Base-by-base conservation (phyloP, 2,888 invertebrate genomes). In the Pterostichus niger region DNA sequence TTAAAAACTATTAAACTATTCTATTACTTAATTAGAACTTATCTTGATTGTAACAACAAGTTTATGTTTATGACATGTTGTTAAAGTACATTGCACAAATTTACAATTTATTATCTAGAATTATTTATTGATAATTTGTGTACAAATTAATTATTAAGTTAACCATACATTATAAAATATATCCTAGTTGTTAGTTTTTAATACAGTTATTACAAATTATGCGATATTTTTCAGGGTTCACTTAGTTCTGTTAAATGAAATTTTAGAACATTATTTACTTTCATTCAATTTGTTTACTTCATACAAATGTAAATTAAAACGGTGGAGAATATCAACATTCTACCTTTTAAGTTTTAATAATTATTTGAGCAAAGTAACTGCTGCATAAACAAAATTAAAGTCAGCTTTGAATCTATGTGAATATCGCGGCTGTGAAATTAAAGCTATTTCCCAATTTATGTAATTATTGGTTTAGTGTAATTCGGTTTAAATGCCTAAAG, bases 11-110 rank as follows among this genome's bases (percentile, higher is more conserved):
- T 6, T 13, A 64, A 40, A 71, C 40, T 71, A 71, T 15, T 71
- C 44, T 44, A 71, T 40, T 17, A 71, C 68, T 40, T 76, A 76
- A 54, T 35, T 31, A 35, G n/a, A 68, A 68, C 68, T n/a, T 44
- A 64, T 17, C 17, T 40, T 33, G 35, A 76, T 40, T 68, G 13
- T 75, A 52, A 75, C 75, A 75, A 75, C 49, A 52, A 49, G 3
- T 10, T n/a, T 44, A 46, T 13, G 17, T 24, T 24, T 24, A 24
- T 24, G 17, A 33, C 24, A 31, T 46, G 75, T 75, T 75, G 52
- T 75, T 13, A n/a, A 75, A 33, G 17, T 64, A 35, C 33, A 75
- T 75, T 75, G 75, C 49, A 75, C 75, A 75, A 75, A 75, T 75
- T 75, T 75, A 75, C 75, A 75, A 52, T 52, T 64, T 75, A 75